Percentiles rank a stretch among this genome's conserved stretches.
phyloP scores from a whole-genome alignment of 2,797 vertebrate genomes.

The Danio aesculapii region DNA sequence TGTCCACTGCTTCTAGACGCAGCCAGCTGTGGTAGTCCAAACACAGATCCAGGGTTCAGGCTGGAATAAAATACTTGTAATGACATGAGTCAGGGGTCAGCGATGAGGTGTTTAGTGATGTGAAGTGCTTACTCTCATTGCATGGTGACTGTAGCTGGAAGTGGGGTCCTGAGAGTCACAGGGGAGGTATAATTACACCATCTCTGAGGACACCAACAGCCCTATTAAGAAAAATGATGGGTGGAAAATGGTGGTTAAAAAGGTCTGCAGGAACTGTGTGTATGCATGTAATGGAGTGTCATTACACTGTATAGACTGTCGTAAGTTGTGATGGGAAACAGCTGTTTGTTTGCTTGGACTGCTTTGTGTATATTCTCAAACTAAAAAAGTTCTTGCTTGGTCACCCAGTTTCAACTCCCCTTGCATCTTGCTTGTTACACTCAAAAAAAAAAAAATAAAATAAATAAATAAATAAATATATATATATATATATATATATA shows the following conservation, averaged over 20 bases:
- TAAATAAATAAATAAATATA: too few species aligned
- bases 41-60: slow-evolving; percentile 7
- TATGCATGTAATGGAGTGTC: slow-evolving; percentile 64
- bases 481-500: too few species aligned
- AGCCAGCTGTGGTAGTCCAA: slow-evolving; percentile 10
- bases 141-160: slow-evolving; percentile 52
- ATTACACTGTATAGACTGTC: slow-evolving; percentile 69
- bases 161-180: slow-evolving; percentile 42
- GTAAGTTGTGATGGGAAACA: slow-evolving; percentile 70
- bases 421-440: neutral
- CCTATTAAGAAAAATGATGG: slow-evolving; percentile 70
- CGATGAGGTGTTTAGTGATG: slow-evolving; percentile 56
- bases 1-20: slow-evolving; percentile 12
- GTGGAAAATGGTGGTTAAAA: slow-evolving; percentile 74
- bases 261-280: slow-evolving; percentile 67
- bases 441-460: too few species aligned
- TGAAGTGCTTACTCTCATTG: slow-evolving; percentile 36
- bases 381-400: slow-evolving; percentile 56
- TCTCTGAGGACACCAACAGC: slow-evolving; percentile 64
- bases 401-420: neutral
- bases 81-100: slow-evolving; percentile 64
- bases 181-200: slow-evolving; percentile 64
- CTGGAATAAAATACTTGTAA: slow-evolving; percentile 29
- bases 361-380: slow-evolving; percentile 55
- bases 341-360: slow-evolving; percentile 56